Percentiles rank a stretch among this genome's conserved stretches.
Conservation (phyloP, 2,113 vertebrate genomes). For the Paramisgurnus dabryanus region DNA sequence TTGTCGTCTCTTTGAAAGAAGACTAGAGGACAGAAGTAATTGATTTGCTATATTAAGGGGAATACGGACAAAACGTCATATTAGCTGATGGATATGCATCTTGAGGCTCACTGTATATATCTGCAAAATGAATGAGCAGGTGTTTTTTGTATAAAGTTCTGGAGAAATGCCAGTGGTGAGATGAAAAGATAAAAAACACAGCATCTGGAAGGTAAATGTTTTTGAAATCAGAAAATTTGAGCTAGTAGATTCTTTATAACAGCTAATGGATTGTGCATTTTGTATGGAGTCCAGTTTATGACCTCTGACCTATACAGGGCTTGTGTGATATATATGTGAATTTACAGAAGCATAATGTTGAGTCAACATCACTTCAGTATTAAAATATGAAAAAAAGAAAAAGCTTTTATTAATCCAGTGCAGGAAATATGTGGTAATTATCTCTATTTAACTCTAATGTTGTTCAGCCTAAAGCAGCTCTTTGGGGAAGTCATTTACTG, state of each 20-base stretch:
- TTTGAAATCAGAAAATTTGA: slow-evolving; percentile 2
- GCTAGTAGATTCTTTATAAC: no score
- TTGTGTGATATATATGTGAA: no score
- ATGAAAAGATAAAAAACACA: neutral
- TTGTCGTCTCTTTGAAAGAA: slow-evolving; percentile 18
- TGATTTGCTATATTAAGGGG: slow-evolving; percentile 36
- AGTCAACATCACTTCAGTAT: neutral
- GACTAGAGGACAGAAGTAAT: slow-evolving; percentile 29
- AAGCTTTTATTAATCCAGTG: neutral
- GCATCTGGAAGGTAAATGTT: slow-evolving; percentile 27
- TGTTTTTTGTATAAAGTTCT: slow-evolving; percentile 27
- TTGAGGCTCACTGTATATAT: slow-evolving; percentile 24
- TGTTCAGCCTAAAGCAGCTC: slow-evolving; percentile 22
- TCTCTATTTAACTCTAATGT: slow-evolving; percentile 33
- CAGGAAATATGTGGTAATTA: slow-evolving; percentile 15
- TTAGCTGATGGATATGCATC: slow-evolving; percentile 37
- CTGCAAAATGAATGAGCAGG: slow-evolving; percentile 29
- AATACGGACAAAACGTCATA: slow-evolving; percentile 30
- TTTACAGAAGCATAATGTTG: no score
- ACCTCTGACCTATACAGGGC: neutral
- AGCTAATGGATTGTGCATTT: no score
- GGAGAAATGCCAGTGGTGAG: slow-evolving; percentile 29
- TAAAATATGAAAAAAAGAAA: neutral
- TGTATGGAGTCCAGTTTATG: neutral
- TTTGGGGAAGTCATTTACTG: slow-evolving; percentile 30